Conservation (phyloP, 2,888 invertebrate species). For the Spatulosminthurus flaviceps region DNA sequence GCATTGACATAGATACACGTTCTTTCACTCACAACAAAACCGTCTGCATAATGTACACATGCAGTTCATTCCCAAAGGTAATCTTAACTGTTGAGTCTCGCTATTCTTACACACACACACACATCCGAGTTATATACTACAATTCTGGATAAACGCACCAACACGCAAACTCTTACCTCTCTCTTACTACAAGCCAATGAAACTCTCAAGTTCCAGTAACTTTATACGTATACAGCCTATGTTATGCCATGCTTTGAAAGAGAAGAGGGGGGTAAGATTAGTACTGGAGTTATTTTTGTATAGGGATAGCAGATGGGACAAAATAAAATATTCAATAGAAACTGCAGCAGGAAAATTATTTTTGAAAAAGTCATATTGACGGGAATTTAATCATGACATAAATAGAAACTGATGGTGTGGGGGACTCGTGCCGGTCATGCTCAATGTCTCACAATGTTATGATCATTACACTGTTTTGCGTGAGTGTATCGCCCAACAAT, state of each 20-base stretch:
- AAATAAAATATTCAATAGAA: slow-evolving; percentile 20
- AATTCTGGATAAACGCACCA: not conserved
- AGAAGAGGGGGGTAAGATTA: not conserved
- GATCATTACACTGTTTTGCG: slow-evolving; percentile 16
- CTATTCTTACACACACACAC: no score
- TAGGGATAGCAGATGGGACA: not conserved
- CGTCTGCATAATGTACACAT: not conserved
- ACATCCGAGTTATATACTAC: no score
- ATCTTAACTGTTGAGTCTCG: no score
- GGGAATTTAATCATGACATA: slow-evolving; percentile 28
- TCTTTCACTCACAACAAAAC: not conserved
- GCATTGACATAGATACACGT: slow-evolving; percentile 10
- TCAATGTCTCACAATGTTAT: slow-evolving; percentile 8
- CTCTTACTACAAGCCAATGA: not conserved
- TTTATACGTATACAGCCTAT: no score
- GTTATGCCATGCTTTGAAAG: no score
- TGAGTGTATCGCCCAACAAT: no score
- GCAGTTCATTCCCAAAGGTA: no score
- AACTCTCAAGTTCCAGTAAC: not conserved
- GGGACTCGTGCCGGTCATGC: slow-evolving; percentile 40
- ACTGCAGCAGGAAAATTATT: slow-evolving; percentile 10
- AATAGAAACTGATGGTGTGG: slow-evolving; percentile 39
- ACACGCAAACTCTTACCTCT: slow-evolving; percentile 16
- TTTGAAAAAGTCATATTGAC: slow-evolving; percentile 18
- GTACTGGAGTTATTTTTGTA: not conserved